Base-by-base conservation (phyloP, 2,888 invertebrate genomes). In the Frankliniella fusca region DNA sequence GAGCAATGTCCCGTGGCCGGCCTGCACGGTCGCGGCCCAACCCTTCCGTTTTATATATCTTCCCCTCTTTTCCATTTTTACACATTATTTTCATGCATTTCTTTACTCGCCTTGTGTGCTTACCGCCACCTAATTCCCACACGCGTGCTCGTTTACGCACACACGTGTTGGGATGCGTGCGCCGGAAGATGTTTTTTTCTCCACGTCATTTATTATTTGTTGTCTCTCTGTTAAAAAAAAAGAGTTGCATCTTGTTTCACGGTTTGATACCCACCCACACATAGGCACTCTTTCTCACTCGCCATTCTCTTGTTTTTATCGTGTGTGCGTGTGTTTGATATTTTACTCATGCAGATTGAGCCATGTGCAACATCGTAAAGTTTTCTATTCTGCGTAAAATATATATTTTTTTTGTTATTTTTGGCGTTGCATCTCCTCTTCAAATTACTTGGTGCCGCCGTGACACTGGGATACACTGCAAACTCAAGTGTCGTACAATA, bases 1-100 rank as follows among this genome's bases (percentile, higher is more conserved):
- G 70, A 12, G 70, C 70, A 76, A 76, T 76, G 70, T 76, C 70
- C 70, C 70, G 70, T 76, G 70, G 70, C 70, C 70, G 70, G 61
- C 18, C 70, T 23, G 70, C 70, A 76, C 70, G 70, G 27, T 12
- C 27, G 23, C 70, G 27, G 11, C 70, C 8, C 70, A 76, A 76
- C 70, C 70, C 70, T 76, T 76, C 61, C 61, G 61, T 61, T 61
- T 23, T 76, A 76, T 76, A 76, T 76, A 23, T 27, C 27, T 76
- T 27, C 27, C 70, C 70, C 70, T 76, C 27, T 76, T 9, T 76
- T 76, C 27, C 27, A 12, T 23, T 27, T 76, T 3, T 61, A 20
- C 61, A n/a, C 61, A 61, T 61, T 61, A 20, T 61, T 61, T 38
- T 38, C 38, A 38, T 38, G 38, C 38, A 18, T 61, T 20, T 61